phyloP scores from a whole-genome alignment of 2,888 invertebrate genomes.

The Candidula unifasciata region DNA sequence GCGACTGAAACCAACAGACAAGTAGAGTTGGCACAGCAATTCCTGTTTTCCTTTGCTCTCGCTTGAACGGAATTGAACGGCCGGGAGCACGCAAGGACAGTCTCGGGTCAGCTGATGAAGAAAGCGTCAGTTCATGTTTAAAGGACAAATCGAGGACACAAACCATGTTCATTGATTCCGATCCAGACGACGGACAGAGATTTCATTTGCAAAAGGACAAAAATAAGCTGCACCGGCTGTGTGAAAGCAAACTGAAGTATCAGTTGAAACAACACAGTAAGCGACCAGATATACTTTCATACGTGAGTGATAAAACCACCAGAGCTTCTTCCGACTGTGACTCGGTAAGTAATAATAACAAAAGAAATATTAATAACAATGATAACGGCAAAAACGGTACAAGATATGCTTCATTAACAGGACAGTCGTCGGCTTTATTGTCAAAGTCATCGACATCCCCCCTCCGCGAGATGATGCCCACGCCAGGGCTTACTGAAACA shows the following conservation, averaged over 20 bases:
- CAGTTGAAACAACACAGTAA: conserved; percentile 10
- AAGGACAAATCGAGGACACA: conserved; percentile 34
- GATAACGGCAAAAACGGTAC: background rate
- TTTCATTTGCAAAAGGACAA: conserved; percentile 30
- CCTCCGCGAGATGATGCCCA: conserved; percentile 35
- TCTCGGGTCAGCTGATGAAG: conserved; percentile 46
- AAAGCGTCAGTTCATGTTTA: conserved; percentile 29
- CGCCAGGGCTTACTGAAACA: conserved; percentile 15
- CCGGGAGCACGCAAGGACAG: conserved; percentile 47
- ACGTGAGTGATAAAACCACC: conserved; percentile 5
- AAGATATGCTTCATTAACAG: conserved; percentile 9
- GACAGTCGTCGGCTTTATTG: background rate
- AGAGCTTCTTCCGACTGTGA: background rate
- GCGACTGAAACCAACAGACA: conserved; percentile 17
- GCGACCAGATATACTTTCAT: background rate
- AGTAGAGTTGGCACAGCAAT: background rate
- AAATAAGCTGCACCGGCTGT: conserved; percentile 33
- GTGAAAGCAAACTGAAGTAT: conserved; percentile 29
- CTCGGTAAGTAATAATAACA: background rate
- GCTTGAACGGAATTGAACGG: conserved; percentile 32
- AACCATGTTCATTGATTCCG: conserved; percentile 42
- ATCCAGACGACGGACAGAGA: conserved; percentile 28
- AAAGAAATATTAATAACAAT: conserved; percentile 2
- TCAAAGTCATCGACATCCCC: background rate
- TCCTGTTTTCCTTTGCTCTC: conserved; percentile 14